Evolutionary conservation across 2,797 vertebrate species (phyloP), one percentile per base, ranked within the genome.

Genomic region (Coilia nasus): DNA sequence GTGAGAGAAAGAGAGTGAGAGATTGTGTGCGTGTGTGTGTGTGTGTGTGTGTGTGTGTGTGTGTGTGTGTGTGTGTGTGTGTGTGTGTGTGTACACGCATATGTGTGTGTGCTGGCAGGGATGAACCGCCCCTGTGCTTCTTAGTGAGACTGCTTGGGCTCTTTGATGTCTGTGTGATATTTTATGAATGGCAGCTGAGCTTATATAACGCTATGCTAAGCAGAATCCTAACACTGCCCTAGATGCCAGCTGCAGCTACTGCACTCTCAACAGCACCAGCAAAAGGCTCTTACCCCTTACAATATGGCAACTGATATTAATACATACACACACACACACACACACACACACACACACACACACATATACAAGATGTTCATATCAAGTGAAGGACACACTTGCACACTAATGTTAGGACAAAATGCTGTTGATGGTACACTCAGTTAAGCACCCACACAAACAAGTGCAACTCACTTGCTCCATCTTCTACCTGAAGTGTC

Each of bases 91-190:
- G 60, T 64, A 7, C 6, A 21, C 6, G 23, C 10, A n/a, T 64
- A 9, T 64, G 62, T 15, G 12, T 67, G 64, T 71, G 64, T 71
- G 31, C 35, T 7, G 31, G 31, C 5, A 44, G 35, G 28, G 67
- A 21, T 78, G 31, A 10, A 41, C 35, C 71, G 71, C 71, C 35
- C 71, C 35, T 84, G 56, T 28, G 54, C 1, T 41, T 47, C 84
- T 60, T 64, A 19, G 57, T 81, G 71, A 81, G 54, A 19, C 56
- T 82, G 71, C 25, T 28, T n/a, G 28, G 71, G 31, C 67, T 44
- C 80, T 88, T 84, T 90, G 83, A 85, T 87, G 89, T 87, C 82
- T 23, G 57, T 11, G 15, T 83, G 62, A 84, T 87, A 59, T 83
- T 28, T 87, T 87, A 82, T 86, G 88, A 89, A 86, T 88, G 78